Base-by-base conservation (phyloP, 2,113 vertebrate species). In the Amblyopsis rosae region DNA sequence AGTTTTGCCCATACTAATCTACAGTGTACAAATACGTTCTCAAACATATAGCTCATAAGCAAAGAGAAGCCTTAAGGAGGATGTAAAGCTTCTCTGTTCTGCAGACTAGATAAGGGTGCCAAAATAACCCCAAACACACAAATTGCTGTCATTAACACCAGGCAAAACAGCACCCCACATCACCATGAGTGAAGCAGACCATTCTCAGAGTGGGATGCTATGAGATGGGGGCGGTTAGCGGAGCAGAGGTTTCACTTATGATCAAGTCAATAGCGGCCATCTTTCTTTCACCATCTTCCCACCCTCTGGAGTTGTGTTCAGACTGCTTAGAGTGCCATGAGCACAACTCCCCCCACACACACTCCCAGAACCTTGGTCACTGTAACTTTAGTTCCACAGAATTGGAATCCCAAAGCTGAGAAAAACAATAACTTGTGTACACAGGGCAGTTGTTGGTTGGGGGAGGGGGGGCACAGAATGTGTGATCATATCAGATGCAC, bases 141-240 rank as follows among this genome's bases (percentile, higher is more conserved):
- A 55, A 70, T 73, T 68, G 10, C 56, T 50, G 56, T 59, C 70
- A 72, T 84, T 78, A 80, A 85, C 26, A 85, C 85, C 65, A 69
- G 50, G 68, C 47, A 56, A 74, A 74, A 80, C 62, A 32, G 67
- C 72, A 74, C 13, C 63, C 64, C 66, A 75, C 73, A 74, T 83
- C 73, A 80, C 73, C 68, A 72, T 48, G 59, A 77, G 66, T 62
- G 35, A 81, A 72, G 75, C 50, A 9, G 12, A 64, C 67, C 66
- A 79, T 86, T 84, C 74, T 77, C 55, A 70, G 60, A 46, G 26
- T 12, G 59, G 69, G 65, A 62, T 80, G 64, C 56, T 26, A 65
- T 67, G 59, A 59, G 75, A 70, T 41, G 4, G 35, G 35, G 35
- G n/a, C n/a, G 7, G 35, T 26, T 26, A 8, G 4, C 35, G 5